Conservation (phyloP, 2,113 vertebrate genomes). For the Aphelocoma coerulescens region DNA sequence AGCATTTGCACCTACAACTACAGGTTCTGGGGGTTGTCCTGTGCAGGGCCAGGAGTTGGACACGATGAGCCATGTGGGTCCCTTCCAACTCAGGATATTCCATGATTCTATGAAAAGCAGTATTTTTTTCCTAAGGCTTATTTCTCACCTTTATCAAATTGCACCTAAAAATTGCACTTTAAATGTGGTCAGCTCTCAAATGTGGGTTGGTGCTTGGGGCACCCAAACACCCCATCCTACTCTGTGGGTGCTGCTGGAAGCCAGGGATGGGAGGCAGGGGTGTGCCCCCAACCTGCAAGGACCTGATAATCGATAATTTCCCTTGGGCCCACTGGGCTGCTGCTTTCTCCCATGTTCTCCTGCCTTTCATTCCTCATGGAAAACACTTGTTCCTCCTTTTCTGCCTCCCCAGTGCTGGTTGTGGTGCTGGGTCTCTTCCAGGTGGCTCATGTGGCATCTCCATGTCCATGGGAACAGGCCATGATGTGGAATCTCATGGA, state of each 20-base stretch:
- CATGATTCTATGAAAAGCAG: not conserved
- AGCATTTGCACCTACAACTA: not conserved
- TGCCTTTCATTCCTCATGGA: not conserved
- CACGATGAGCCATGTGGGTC: not conserved
- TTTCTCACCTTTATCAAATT: not conserved
- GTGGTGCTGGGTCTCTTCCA: not conserved
- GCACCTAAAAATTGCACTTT: not conserved
- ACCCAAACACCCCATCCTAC: not conserved
- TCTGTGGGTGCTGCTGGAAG: not conserved
- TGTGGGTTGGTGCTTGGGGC: not conserved
- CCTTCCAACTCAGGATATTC: not conserved
- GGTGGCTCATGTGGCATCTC: not conserved
- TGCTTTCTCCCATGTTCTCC: not conserved
- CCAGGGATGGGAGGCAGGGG: not conserved
- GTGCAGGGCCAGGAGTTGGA: not conserved
- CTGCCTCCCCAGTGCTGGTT: not conserved
- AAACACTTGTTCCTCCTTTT: not conserved
- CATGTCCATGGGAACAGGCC: slow-evolving; percentile 1
- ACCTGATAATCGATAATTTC: not conserved
- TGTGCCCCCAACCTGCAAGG: not conserved
- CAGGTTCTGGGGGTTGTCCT: not conserved
- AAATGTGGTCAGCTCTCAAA: not conserved
- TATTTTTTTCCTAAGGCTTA: not conserved
- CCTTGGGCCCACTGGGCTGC: not conserved
- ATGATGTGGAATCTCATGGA: not conserved